These are phyloP conservation scores for Coregonus ussuriensis DNA, from an alignment of 2,797 vertebrate species.

Conservation along the genomic window DNA sequence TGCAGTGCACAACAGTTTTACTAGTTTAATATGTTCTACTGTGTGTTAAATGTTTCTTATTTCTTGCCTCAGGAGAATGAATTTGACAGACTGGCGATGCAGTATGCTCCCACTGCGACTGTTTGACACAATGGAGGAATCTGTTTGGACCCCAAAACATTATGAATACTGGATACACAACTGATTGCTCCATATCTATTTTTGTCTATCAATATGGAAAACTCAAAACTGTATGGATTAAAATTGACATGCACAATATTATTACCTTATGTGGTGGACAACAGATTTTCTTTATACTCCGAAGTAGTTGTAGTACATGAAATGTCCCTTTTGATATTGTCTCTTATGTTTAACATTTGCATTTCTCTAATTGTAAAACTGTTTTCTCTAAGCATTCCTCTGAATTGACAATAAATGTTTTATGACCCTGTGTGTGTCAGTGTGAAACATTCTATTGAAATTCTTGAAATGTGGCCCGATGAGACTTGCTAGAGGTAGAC, in stretches of 20 bases:
- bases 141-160: conserved; percentile 10
- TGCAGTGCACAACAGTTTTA: conserved; percentile 31
- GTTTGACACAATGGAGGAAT: conserved; percentile 46
- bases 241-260: conserved; percentile 10
- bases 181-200: conserved; percentile 8
- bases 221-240: conserved; percentile 4
- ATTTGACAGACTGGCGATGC: conserved; percentile 87
- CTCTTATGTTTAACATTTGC: conserved; percentile 25
- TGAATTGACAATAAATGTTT: conserved; percentile 58
- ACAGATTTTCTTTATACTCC: background rate
- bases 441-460: background rate
- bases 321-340: background rate
- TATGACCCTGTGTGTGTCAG: conserved; percentile 22
- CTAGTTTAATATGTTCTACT: conserved; percentile 13
- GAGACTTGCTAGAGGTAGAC: background rate
- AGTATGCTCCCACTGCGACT: conserved; percentile 83
- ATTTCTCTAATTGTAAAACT: conserved; percentile 28
- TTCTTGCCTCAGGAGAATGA: conserved; percentile 85
- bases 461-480: background rate
- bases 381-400: conserved; percentile 52
- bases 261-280: background rate
- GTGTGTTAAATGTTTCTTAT: conserved; percentile 21
- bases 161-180: background rate
- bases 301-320: background rate
- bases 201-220: conserved; percentile 30